A percentile compares a stretch with the other conserved stretches of the same genome.
These are phyloP conservation scores for Drosophila demipolita DNA, from an alignment of 2,888 invertebrate species.

Conservation along the genomic window DNA sequence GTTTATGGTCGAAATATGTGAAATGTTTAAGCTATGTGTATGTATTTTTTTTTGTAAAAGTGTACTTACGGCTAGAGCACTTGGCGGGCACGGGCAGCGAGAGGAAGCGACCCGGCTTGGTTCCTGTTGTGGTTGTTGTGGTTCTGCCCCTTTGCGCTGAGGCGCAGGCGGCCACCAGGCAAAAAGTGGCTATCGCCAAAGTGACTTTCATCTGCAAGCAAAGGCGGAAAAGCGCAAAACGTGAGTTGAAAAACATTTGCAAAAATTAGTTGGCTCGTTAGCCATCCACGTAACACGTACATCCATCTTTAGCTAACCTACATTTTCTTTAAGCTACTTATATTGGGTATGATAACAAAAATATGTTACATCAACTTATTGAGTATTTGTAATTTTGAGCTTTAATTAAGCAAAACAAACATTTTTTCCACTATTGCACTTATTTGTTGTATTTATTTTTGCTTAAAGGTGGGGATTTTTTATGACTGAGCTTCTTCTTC, in stretches of 20 bases:
- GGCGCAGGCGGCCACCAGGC: constrained; percentile 87
- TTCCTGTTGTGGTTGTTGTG: constrained; percentile 86
- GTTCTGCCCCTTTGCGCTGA: constrained; percentile 87
- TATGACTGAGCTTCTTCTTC: not conserved
- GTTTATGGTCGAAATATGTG: constrained; percentile 22
- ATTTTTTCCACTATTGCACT: not conserved
- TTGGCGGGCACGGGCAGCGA: constrained; percentile 92
- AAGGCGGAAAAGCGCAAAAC: constrained; percentile 24
- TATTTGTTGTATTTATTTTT: not conserved
- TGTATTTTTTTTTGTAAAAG: not conserved
- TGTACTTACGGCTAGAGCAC: constrained; percentile 92
- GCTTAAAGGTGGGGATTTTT: not conserved
- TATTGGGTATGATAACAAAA: not conserved
- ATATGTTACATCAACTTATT: not conserved
- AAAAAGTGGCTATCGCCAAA: constrained; percentile 87
- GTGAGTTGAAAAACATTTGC: not conserved
- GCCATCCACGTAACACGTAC: not conserved
- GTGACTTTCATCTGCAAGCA: constrained; percentile 90
- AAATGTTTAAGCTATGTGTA: not conserved
- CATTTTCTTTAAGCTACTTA: not conserved
- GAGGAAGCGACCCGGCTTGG: constrained; percentile 93
- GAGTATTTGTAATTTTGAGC: not conserved
- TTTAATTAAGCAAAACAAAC: not conserved
- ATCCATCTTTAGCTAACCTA: not conserved
- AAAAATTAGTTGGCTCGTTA: not conserved